A percentile compares a stretch with the other conserved stretches of the same genome.
Evolutionary conservation across 2,113 vertebrate genomes (phyloP).

Genomic region (Miniopterus natalensis): DNA sequence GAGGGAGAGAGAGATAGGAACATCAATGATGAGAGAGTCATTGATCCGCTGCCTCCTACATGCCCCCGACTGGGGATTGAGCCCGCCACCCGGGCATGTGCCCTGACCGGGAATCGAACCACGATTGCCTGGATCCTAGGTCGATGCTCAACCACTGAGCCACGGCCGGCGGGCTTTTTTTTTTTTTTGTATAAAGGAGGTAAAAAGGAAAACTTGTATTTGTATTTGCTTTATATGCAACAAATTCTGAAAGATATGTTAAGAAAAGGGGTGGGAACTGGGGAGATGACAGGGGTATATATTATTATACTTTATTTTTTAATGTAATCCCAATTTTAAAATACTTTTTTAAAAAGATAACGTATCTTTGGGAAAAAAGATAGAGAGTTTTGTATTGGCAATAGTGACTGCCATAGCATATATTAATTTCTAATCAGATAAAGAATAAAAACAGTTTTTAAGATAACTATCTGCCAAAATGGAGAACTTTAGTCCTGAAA

Average conservation of each 20-base stretch:
- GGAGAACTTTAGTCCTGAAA: background rate
- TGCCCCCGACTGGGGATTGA: no score
- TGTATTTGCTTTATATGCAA: background rate
- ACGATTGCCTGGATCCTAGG: no score
- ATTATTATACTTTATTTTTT: background rate
- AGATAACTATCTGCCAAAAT: background rate
- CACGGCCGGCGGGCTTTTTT: no score
- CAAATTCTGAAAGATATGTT: background rate
- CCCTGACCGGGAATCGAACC: no score
- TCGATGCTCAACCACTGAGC: no score
- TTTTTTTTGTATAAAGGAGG: background rate
- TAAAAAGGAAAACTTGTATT: background rate
- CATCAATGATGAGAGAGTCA: no score
- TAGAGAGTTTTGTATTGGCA: background rate
- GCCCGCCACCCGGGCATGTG: no score
- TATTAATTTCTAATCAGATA: background rate
- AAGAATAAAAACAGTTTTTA: background rate
- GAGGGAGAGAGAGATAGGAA: no score
- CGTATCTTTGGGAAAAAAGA: background rate
- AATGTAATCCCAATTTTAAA: background rate
- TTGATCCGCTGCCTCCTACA: no score
- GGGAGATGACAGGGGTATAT: background rate
- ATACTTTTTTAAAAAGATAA: background rate
- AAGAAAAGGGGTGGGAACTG: background rate
- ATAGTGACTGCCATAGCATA: background rate